Percentiles rank a stretch among this genome's conserved stretches.
phyloP scores from a whole-genome alignment of 2,113 vertebrate species.

The Cranoglanis bouderius region DNA sequence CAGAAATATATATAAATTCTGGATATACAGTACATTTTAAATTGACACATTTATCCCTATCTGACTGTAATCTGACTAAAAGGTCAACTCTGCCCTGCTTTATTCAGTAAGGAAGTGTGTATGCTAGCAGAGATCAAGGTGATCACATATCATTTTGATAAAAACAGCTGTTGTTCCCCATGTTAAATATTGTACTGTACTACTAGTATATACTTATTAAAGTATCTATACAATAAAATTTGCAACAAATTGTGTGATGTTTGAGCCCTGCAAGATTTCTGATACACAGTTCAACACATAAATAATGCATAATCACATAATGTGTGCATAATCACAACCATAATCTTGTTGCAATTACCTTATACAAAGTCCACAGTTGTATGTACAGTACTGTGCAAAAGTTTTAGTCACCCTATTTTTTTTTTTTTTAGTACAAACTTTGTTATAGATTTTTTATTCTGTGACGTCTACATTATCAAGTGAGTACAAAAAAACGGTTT shows the following conservation, averaged over 20 bases:
- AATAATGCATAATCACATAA: slow-evolving; percentile 1
- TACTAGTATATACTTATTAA: neutral
- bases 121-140: neutral
- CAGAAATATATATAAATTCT: no score
- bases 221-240: neutral
- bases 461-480: no score
- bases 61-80: neutral
- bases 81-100: neutral
- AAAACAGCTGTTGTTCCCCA: neutral
- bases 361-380: neutral
- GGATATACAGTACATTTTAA: no score
- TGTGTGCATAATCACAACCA: neutral
- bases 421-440: no score
- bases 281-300: neutral
- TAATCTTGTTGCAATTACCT: neutral
- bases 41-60: no score
- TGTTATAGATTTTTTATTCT: no score
- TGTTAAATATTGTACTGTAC: neutral
- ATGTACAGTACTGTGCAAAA: no score
- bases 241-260: neutral
- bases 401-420: no score
- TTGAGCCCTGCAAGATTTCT: neutral
- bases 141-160: neutral
- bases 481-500: no score
- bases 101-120: neutral